phyloP scores from a whole-genome alignment of 2,888 invertebrate species.

The Myopa tessellatipennis region DNA sequence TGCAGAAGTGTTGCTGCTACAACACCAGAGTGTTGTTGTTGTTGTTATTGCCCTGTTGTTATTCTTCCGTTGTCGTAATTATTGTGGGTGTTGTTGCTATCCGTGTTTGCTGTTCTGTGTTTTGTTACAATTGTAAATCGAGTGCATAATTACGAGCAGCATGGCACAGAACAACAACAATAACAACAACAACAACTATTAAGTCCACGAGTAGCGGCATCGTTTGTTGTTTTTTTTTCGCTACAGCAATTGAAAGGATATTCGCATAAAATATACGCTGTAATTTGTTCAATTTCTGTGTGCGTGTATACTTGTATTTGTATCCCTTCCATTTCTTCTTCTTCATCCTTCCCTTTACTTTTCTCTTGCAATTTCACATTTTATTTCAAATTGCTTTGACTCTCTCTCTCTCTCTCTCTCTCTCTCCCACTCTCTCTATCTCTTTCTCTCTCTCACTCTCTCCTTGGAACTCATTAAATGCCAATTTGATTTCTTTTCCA shows the following conservation, averaged over 20 bases:
- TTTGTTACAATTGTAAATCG: constrained; percentile 48
- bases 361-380: not conserved
- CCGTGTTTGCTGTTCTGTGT: constrained; percentile 49
- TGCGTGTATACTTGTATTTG: not conserved
- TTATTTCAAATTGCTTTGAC: not conserved
- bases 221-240: not conserved
- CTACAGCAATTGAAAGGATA: not conserved
- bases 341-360: not conserved
- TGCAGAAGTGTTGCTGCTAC: constrained; percentile 23
- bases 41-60: not conserved
- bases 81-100: constrained; percentile 51
- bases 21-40: constrained; percentile 24
- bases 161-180: constrained; percentile 35
- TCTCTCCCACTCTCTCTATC: not conserved
- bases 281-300: constrained; percentile 20
- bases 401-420: too few species aligned
- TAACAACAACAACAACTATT: constrained; percentile 1
- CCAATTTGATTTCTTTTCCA: too few species aligned
- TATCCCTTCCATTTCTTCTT: not conserved
- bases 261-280: constrained; percentile 30
- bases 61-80: constrained; percentile 5
- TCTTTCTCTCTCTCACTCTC: not conserved
- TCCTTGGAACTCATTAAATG: not conserved
- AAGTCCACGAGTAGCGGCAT: constrained; percentile 11
- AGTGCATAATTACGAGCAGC: constrained; percentile 56